Evolutionary conservation across 2,113 vertebrate genomes (phyloP).

Genomic region (Scomber japonicus): DNA sequence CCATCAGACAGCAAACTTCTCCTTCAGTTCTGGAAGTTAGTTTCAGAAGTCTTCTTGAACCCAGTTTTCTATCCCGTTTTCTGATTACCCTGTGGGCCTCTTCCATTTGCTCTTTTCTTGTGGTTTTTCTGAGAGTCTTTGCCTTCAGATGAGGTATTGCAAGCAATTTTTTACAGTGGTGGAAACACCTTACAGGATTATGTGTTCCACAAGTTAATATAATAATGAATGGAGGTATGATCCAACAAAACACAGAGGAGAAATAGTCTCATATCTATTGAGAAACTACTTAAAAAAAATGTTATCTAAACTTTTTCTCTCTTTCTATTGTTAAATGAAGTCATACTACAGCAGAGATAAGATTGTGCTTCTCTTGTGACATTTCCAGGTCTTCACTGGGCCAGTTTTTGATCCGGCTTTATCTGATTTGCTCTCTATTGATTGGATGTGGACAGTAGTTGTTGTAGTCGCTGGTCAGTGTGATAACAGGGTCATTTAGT

Average conservation of each 20-base stretch:
- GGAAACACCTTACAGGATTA: not conserved
- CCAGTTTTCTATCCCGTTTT: not conserved
- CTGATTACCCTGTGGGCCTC: not conserved
- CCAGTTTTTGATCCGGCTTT: slow-evolving; percentile 29
- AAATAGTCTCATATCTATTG: not conserved
- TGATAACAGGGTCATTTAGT: slow-evolving; percentile 42
- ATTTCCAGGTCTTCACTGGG: not conserved
- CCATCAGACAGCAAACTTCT: too few relatives aligned
- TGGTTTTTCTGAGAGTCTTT: not conserved
- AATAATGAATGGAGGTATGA: not conserved
- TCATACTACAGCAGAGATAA: slow-evolving; percentile 12
- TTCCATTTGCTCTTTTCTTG: not conserved
- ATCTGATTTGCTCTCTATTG: slow-evolving; percentile 49
- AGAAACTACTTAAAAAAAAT: not conserved
- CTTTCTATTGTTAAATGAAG: slow-evolving; percentile 10
- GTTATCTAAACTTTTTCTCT: not conserved
- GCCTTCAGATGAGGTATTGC: not conserved
- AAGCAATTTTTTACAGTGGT: not conserved
- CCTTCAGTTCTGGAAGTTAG: not conserved
- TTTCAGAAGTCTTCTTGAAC: slow-evolving; percentile 5
- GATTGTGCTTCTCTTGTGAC: not conserved
- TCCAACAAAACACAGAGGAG: not conserved
- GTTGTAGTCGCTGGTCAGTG: slow-evolving; percentile 21
- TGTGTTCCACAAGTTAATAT: not conserved
- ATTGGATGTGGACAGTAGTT: not conserved